phyloP scores from a whole-genome alignment of 2,888 invertebrate species.

The Lypha dubia region DNA sequence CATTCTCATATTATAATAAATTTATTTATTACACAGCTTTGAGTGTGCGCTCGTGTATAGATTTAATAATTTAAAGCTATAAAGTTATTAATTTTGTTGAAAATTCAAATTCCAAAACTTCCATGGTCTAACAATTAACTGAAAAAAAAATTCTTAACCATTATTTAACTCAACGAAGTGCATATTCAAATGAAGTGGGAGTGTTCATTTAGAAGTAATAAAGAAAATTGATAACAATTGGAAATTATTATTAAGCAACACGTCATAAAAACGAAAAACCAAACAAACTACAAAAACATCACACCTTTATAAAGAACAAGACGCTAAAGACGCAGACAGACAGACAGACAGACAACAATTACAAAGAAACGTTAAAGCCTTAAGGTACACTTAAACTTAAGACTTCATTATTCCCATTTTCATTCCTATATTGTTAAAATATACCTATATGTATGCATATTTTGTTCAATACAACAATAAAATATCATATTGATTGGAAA shows the following conservation, averaged over 20 bases:
- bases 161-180: constrained; percentile 42
- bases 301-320: constrained; percentile 58
- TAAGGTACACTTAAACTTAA: constrained; percentile 5
- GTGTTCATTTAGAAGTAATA: constrained; percentile 49
- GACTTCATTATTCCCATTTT: background rate
- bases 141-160: constrained; percentile 38
- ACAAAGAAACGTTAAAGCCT: constrained; percentile 34
- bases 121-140: constrained; percentile 39
- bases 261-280: constrained; percentile 52
- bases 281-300: constrained; percentile 37
- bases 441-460: constrained; percentile 43
- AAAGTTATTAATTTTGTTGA: constrained; percentile 16
- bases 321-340: background rate
- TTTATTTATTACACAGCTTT: background rate
- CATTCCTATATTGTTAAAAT: constrained; percentile 15
- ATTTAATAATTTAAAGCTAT: background rate
- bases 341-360: constrained; percentile 5
- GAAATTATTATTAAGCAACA: constrained; percentile 60
- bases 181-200: constrained; percentile 66
- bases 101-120: constrained; percentile 8
- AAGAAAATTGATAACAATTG: constrained; percentile 61
- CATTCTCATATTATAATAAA: background rate
- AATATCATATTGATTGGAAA: constrained; percentile 6
- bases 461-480: constrained; percentile 42
- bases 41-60: background rate